Base-by-base conservation (phyloP, 2,888 invertebrate genomes). In the Corbicula japonica region DNA sequence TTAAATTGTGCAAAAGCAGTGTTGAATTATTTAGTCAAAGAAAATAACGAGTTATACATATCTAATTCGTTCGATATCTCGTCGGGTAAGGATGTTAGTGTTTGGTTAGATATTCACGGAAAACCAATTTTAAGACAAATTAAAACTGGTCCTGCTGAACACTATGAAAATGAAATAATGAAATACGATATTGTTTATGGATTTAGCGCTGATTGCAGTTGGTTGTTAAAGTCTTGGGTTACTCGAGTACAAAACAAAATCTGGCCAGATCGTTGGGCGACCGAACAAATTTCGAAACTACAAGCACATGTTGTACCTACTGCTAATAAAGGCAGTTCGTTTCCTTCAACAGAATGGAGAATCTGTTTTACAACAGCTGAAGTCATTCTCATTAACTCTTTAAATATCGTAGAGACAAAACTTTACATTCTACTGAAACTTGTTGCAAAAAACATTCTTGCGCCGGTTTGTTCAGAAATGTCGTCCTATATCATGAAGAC, bases 401-500 rank as follows among this genome's bases (percentile, higher is more conserved):
- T 63, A 5, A 44, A 23, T 30, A 30, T 48, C 21, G 6, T 8
- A 15, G 48, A 63, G 46, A 38, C 10, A 4, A 63, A 63, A 41
- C 18, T 63, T 30, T 63, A 63, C 28, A 32, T 63, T 23, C 34
- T 63, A 30, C 41, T 63, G n/a, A 63, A 63, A 48, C 46, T 34
- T n/a, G 21, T 63, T n/a, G 26, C 35, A 1, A 63, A 63, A 63
- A 18, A 18, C 6, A 18, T 32, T 4, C 32, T 63, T 5, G 32
- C 46, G n/a, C 63, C 63, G 32, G 8, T 63, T 10, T 63, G 63
- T 21, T 15, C 21, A 1, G 63, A 48, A 34, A 28, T 63, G 30
- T 63, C 63, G 3, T 63, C 63, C 21, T 63, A 63, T n/a, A 63
- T 63, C 1, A 32, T 63, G 48, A 63, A 63, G 48, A 63, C 46